Evolutionary conservation across 2,113 vertebrate species (phyloP).

Genomic region (Prinia subflava): DNA sequence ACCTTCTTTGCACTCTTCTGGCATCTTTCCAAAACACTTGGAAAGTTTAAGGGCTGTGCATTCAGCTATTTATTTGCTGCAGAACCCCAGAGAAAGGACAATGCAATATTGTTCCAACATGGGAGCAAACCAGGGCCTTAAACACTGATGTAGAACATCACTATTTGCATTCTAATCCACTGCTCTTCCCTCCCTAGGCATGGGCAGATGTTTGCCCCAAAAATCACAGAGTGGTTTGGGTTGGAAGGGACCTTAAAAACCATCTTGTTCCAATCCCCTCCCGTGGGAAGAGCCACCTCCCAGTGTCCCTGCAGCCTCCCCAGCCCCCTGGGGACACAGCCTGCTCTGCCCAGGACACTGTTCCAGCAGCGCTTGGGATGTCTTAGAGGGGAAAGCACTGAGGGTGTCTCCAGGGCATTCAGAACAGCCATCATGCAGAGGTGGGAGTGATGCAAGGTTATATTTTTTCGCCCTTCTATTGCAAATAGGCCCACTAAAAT

Average conservation of each 20-base stretch:
- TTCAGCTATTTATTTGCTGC: not conserved
- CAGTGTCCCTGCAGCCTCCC: not conserved
- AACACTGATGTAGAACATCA: not conserved
- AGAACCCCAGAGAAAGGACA: not conserved
- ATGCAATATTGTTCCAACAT: not conserved
- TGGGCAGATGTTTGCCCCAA: not conserved
- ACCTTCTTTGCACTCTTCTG: not conserved
- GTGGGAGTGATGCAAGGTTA: not conserved
- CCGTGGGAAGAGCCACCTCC: not conserved
- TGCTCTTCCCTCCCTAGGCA: not conserved
- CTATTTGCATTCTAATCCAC: not conserved
- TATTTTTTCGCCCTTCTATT: not conserved
- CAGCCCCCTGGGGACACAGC: not conserved
- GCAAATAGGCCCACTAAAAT: not conserved
- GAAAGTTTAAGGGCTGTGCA: not conserved
- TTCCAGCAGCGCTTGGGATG: not conserved
- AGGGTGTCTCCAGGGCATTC: not conserved
- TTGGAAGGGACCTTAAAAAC: not conserved
- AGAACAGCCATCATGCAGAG: not conserved
- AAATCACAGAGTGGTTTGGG: not conserved
- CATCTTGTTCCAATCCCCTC: not conserved
- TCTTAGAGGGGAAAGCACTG: not conserved
- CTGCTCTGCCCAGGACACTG: not conserved
- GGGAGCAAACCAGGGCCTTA: not conserved
- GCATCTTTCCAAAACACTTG: not conserved